phyloP scores from a whole-genome alignment of 2,888 invertebrate genomes.

The Nasonovia ribisnigri region DNA sequence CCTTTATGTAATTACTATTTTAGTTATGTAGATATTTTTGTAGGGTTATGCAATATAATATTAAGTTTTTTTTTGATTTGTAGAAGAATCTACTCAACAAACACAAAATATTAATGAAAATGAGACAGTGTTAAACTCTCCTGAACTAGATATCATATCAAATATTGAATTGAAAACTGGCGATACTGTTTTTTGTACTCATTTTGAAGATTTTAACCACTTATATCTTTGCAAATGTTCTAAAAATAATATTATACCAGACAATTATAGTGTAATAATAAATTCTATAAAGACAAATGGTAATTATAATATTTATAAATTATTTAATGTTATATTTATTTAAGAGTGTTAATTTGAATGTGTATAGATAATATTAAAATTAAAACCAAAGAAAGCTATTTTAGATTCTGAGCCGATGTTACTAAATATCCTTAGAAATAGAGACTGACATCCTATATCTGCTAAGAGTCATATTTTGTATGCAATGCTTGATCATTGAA shows the following conservation, averaged over 20 bases:
- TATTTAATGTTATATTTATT: neutral
- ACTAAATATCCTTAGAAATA: neutral
- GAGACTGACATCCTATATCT: neutral
- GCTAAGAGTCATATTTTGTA: neutral
- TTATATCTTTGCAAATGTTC: constrained; percentile 45
- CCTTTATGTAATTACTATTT: neutral
- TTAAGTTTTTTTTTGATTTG: neutral
- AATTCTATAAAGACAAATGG: constrained; percentile 22
- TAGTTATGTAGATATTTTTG: neutral
- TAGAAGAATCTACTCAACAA: neutral
- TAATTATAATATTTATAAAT: neutral
- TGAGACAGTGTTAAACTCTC: neutral
- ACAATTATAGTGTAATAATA: constrained; percentile 17
- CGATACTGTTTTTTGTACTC: constrained; percentile 48
- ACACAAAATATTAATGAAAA: neutral
- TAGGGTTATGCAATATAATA: neutral
- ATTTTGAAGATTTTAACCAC: constrained; percentile 54
- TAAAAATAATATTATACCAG: neutral
- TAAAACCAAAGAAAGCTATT: neutral
- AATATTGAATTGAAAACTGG: constrained; percentile 33
- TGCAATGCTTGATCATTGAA: neutral
- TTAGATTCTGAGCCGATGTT: neutral
- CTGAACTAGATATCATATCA: neutral
- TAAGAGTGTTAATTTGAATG: neutral
- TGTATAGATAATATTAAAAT: neutral